Percentiles rank a stretch among this genome's conserved stretches.
These are phyloP conservation scores for Channallabes apus DNA, from an alignment of 2,797 vertebrate genomes.

Conservation along the genomic window DNA sequence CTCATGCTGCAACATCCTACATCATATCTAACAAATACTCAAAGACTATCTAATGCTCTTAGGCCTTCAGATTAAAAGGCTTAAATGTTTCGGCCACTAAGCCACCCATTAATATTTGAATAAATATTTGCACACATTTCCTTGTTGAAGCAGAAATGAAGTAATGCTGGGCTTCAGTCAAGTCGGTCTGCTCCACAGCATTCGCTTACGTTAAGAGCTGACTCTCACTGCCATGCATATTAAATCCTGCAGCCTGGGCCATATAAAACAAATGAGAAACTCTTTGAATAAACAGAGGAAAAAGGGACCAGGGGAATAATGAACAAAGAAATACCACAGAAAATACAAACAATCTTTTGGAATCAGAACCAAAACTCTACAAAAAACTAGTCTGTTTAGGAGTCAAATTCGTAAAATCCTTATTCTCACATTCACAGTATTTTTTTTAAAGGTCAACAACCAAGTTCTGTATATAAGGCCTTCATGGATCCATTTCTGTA, in stretches of 20 bases:
- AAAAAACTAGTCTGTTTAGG: not conserved
- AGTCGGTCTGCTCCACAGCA: conserved; percentile 35
- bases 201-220: conserved; percentile 39
- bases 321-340: conserved; percentile 31
- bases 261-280: conserved; percentile 36
- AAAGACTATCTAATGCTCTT: not conserved
- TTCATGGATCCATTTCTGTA: not conserved
- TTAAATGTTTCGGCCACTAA: not conserved
- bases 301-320: conserved; percentile 5
- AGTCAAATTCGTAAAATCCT: conserved; percentile 2
- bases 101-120: conserved; percentile 25
- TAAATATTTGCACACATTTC: conserved; percentile 32
- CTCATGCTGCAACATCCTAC: not conserved
- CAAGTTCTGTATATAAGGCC: not conserved
- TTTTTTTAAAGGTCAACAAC: conserved; percentile 4
- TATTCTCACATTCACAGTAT: conserved; percentile 1
- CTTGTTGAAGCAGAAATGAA: conserved; percentile 31
- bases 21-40: conserved; percentile 20
- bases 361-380: conserved; percentile 24
- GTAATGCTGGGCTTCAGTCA: conserved; percentile 30
- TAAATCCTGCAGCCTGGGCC: conserved; percentile 29
- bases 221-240: conserved; percentile 32
- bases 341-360: conserved; percentile 29
- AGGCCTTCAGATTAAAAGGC: conserved; percentile 21
- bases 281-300: conserved; percentile 20